Conservation (phyloP, 2,113 vertebrate genomes). For the Erythrocercus mccallii region DNA sequence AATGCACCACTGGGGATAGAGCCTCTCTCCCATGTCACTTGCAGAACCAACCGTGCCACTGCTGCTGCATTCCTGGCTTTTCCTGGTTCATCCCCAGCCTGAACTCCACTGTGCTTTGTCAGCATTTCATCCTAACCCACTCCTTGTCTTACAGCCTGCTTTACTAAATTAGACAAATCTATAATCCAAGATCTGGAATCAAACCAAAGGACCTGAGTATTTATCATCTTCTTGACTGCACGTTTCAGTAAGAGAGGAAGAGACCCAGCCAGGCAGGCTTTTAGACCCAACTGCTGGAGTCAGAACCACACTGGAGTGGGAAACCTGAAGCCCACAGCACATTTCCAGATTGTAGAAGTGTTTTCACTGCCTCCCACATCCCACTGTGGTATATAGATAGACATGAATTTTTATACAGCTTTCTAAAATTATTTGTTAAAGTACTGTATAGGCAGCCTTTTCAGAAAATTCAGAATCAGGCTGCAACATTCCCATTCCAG, state of each 20-base stretch:
- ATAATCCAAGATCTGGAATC: neutral
- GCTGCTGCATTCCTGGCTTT: neutral
- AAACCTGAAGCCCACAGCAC: constrained; percentile 18
- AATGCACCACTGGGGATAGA: neutral
- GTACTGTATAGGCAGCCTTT: neutral
- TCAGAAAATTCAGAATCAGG: neutral
- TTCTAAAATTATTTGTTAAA: constrained; percentile 10
- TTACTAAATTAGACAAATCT: neutral
- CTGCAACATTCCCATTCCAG: neutral
- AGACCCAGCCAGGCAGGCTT: neutral
- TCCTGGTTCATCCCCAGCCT: neutral
- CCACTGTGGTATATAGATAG: neutral
- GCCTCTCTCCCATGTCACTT: neutral
- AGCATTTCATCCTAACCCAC: neutral
- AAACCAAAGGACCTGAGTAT: neutral
- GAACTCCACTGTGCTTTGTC: neutral
- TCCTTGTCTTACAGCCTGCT: neutral
- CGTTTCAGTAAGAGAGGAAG: neutral
- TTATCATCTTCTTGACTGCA: neutral
- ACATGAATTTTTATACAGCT: neutral
- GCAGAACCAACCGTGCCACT: neutral
- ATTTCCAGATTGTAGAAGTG: neutral
- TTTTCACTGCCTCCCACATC: constrained; percentile 12
- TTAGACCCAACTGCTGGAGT: neutral
- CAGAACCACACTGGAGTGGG: neutral